Percentiles rank a stretch among this genome's conserved stretches.
These are phyloP conservation scores for Prietella phreatophila DNA, from an alignment of 2,113 vertebrate genomes.

Conservation along the genomic window DNA sequence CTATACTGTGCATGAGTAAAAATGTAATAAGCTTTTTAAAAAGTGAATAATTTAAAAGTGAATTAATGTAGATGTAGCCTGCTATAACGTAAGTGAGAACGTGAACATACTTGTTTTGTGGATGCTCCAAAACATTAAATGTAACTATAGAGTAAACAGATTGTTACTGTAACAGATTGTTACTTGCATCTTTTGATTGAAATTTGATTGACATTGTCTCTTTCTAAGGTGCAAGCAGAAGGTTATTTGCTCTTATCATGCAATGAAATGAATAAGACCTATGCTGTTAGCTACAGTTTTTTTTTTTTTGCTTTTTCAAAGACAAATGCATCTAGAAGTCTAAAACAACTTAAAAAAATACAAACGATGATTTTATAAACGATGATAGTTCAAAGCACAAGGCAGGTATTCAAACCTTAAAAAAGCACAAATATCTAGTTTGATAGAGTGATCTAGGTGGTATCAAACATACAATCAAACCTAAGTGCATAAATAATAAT, in stretches of 20 bases:
- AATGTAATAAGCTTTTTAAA: too few relatives aligned
- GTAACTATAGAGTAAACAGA: not conserved
- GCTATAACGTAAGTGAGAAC: not conserved
- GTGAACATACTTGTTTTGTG: not conserved
- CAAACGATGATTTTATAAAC: not conserved
- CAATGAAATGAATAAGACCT: not conserved
- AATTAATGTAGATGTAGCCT: too few relatives aligned
- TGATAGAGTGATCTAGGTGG: not conserved
- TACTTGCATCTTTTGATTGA: not conserved
- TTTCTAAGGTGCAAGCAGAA: not conserved
- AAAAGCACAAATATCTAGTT: too few relatives aligned
- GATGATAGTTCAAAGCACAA: not conserved
- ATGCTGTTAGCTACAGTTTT: not conserved
- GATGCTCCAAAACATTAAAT: not conserved
- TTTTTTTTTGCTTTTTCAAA: not conserved
- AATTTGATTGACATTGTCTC: not conserved
- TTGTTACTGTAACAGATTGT: not conserved
- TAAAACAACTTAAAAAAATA: not conserved
- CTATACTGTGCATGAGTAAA: too few relatives aligned
- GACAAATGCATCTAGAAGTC: not conserved
- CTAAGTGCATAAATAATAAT: not conserved
- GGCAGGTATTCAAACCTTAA: too few relatives aligned
- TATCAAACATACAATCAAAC: not conserved
- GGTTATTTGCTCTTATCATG: not conserved
- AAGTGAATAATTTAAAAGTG: too few relatives aligned